Evolutionary conservation across 2,888 invertebrate genomes (phyloP), one percentile per base, ranked within the genome.

Genomic region (Euplexia lucipara): DNA sequence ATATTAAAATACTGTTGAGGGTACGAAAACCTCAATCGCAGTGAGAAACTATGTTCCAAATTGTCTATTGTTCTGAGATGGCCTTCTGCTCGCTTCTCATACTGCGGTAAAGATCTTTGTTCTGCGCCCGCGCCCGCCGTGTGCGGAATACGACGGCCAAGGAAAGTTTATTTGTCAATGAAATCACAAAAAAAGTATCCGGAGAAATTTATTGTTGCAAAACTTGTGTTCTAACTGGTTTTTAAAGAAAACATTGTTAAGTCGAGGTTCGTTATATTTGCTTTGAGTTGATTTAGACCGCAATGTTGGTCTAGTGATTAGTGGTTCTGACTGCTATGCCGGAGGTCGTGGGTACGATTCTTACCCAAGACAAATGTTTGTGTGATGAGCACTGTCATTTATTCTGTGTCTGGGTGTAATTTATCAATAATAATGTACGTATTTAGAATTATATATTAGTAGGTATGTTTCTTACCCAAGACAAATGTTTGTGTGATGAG

Each of bases 101-200:
- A 56, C 14, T 49, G 45, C 22, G 73, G 14, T 35, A 18, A 20
- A 47, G 41, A 41, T 53, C 73, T 72, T 70, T 79, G 80, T 71
- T 47, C 47, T 67, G 68, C 60, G 68, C 68, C 56, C 52, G 44
- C 64, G 56, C 30, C 69, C 64, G 56, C 30, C 69, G 75, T 70
- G 81, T 57, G 26, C 66, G 51, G 80, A 80, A 83, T 78, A 79
- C 73, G 35, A 72, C 47, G 41, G 8, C 30, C 62, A 75, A 84
- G 68, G 85, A 85, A 85, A 83, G 83, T 81, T 71, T 75, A 74
- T 70, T 70, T 74, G 68, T 73, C 65, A 66, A 77, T 74, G 80
- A 71, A 75, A 73, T 76, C 22, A 71, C 56, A 57, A 73, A 76
- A 79, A 73, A 73, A 66, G 35, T 45, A 59, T 74, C 32, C 57